Evolutionary conservation across 2,113 vertebrate genomes (phyloP).

Genomic region (Amazona vittata): DNA sequence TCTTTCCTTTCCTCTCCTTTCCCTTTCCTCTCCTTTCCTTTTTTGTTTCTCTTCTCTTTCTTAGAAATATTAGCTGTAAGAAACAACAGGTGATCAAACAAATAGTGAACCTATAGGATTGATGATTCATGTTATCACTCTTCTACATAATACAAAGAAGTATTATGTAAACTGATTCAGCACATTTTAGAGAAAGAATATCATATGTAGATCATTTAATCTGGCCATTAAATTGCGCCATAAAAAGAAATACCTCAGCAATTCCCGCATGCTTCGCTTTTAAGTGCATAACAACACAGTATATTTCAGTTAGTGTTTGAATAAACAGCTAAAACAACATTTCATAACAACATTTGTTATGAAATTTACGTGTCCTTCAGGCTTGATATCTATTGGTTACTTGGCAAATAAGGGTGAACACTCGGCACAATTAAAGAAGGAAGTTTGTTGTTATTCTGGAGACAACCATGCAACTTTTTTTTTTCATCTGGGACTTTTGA

Average conservation of each 20-base stretch:
- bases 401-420: neutral
- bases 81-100: neutral
- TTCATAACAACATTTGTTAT: neutral
- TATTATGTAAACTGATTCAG: neutral
- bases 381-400: neutral
- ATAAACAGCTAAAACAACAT: neutral
- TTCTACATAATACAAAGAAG: neutral
- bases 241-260: neutral
- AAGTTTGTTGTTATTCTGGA: neutral
- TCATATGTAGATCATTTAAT: neutral
- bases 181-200: neutral
- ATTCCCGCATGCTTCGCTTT: neutral
- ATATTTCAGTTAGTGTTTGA: neutral
- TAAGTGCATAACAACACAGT: neutral
- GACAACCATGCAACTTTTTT: neutral
- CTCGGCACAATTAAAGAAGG: neutral
- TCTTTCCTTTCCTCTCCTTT: rapidly evolving
- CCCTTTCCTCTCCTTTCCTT: rapidly evolving
- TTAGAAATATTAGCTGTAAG: neutral
- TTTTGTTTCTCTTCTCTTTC: neutral
- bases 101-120: neutral
- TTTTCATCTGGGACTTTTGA: neutral
- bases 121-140: neutral
- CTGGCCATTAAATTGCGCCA: neutral
- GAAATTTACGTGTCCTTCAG: neutral